Base-by-base conservation (phyloP, 2,113 vertebrate genomes). In the Carassius auratus region DNA sequence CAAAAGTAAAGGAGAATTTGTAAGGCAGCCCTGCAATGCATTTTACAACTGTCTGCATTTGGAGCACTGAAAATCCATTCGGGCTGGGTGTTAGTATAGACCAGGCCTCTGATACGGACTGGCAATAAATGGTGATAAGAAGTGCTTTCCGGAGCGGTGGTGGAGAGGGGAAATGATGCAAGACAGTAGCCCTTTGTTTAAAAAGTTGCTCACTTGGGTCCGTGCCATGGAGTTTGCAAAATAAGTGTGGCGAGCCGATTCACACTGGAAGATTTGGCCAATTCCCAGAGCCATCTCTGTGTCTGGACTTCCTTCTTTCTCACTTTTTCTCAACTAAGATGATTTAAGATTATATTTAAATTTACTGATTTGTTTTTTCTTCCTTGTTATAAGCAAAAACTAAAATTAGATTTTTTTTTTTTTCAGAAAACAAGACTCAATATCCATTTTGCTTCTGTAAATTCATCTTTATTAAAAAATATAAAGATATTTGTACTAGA, bases 151-250 rank as follows among this genome's bases (percentile, higher is more conserved):
- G 86, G 87, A 84, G 69, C 10, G n/a, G 50, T 61, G 76, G 77
- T 36, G 66, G 71, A 81, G 76, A 84, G 80, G 68, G 80, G 93
- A 94, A 94, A 91, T 93, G 94, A 94, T 94, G 93, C 92, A 93
- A 93, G 92, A 95, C 95, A 95, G 92, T 94, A 86, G 93, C 89
- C 92, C 95, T 95, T 95, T 95, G 95, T 95, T 93, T 91, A 68
- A 92, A 89, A 92, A 84, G 86, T 92, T 91, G 91, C 93, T 93
- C 92, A 92, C 94, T 93, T 91, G 91, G 89, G 77, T 55, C 50
- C 33, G 42, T 93, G 93, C 92, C 95, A 94, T 85, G 88, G 91
- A 90, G 89, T 91, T 88, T 82, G 68, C 88, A 93, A 91, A 95
- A 93, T 92, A 90, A 91, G 92, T 92, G 75, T 89, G 88, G 88